These are phyloP conservation scores for Coremacera marginata DNA, from an alignment of 2,888 invertebrate species.

Conservation along the genomic window DNA sequence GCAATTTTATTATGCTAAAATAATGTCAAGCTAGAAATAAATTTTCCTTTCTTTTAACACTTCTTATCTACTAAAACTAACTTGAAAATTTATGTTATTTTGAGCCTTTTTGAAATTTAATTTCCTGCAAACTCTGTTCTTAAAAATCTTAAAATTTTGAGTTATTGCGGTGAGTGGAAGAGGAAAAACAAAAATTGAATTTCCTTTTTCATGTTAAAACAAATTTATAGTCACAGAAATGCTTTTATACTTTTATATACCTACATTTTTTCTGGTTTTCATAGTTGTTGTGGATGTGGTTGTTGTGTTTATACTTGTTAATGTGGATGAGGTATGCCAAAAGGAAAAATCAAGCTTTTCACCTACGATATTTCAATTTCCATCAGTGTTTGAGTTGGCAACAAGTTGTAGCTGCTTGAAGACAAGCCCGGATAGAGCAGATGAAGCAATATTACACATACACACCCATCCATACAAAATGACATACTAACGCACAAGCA, in stretches of 20 bases:
- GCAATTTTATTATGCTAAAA: too few species aligned
- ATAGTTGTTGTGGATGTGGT: neutral
- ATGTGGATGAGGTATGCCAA: too few species aligned
- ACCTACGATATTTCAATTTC: conserved; percentile 26
- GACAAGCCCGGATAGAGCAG: neutral
- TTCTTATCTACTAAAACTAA: neutral
- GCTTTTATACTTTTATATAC: too few species aligned
- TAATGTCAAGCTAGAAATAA: too few species aligned
- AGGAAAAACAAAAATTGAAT: conserved; percentile 6
- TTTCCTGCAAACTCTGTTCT: conserved; percentile 14
- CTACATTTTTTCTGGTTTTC: neutral
- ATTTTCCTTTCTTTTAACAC: neutral
- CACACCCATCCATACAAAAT: neutral
- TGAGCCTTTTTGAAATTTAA: conserved; percentile 12
- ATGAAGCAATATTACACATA: neutral
- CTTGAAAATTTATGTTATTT: neutral
- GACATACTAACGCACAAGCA: neutral
- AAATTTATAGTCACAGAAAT: conserved; percentile 29
- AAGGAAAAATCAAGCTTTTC: neutral
- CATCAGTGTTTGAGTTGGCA: conserved; percentile 7
- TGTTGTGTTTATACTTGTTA: neutral
- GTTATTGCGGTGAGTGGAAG: neutral
- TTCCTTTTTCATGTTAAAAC: conserved; percentile 12
- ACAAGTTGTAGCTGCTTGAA: conserved; percentile 28
- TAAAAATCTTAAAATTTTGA: conserved; percentile 12